Evolutionary conservation across 2,797 vertebrate genomes (phyloP).

Genomic region (Acomys russatus): DNA sequence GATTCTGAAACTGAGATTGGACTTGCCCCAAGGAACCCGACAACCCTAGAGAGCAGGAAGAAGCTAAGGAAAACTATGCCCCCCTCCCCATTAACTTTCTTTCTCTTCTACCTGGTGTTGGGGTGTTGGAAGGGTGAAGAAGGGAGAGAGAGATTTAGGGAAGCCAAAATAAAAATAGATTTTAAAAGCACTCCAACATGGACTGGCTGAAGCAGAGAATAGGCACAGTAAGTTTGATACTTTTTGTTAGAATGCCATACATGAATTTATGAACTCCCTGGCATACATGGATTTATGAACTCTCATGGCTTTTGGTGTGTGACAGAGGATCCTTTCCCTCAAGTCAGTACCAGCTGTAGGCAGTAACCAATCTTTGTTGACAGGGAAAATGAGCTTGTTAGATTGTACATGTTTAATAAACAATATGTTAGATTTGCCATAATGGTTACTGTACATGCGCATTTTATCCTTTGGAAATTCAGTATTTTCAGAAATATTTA

Average conservation of each 20-base stretch:
- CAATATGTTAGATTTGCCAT: background rate
- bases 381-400: conserved; percentile 12
- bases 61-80: too few species aligned
- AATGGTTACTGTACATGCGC: background rate
- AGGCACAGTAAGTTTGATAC: conserved; percentile 53
- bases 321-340: background rate
- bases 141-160: too few species aligned
- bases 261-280: background rate
- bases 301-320: background rate
- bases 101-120: too few species aligned
- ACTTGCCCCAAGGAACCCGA: too few species aligned
- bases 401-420: conserved; percentile 64
- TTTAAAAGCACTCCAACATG: background rate
- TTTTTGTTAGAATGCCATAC: conserved; percentile 4
- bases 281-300: background rate
- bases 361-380: background rate
- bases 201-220: conserved; percentile 1
- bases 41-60: too few species aligned
- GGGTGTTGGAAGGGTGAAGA: too few species aligned
- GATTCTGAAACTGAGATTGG: too few species aligned
- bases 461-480: conserved; percentile 45
- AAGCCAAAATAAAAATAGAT: too few species aligned
- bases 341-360: background rate
- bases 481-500: conserved; percentile 18
- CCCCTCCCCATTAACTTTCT: too few species aligned